These are phyloP conservation scores for Spongilla lacustris DNA, from an alignment of 37 sponge, comb jelly and placozoan species.

Conservation along the genomic window DNA sequence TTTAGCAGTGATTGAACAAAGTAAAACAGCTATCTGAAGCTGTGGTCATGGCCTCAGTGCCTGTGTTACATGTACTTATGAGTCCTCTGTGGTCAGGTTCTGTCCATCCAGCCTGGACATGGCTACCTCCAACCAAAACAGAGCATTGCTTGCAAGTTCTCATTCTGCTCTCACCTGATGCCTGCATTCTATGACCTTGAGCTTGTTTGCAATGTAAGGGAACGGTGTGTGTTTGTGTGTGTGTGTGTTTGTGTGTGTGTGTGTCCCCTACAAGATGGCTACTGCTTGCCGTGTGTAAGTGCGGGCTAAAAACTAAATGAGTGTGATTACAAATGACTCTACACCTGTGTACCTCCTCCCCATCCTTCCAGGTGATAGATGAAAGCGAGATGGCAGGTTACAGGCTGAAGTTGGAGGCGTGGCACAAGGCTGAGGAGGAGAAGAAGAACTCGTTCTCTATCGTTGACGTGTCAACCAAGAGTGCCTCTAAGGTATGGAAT, in stretches of 20 bases:
- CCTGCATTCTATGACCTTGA: constrained; percentile 56
- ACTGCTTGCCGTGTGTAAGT: too few relatives aligned
- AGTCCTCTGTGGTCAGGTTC: constrained; percentile 25
- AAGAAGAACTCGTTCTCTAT: constrained; percentile 52
- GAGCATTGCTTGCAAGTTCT: constrained; percentile 36
- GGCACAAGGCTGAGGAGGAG: constrained; percentile 58
- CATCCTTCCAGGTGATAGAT: constrained; percentile 50
- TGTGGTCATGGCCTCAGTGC: background rate
- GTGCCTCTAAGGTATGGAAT: background rate
- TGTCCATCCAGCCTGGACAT: constrained; percentile 47
- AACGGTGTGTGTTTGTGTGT: background rate
- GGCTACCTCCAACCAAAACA: constrained; percentile 73
- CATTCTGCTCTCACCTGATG: constrained; percentile 44
- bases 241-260: constrained; percentile 3
- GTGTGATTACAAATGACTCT: too few relatives aligned
- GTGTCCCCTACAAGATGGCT: too few relatives aligned
- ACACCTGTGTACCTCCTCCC: background rate
- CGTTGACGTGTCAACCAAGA: constrained; percentile 9
- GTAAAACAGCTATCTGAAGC: too few relatives aligned
- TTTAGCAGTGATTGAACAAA: too few relatives aligned
- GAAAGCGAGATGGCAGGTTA: constrained; percentile 46
- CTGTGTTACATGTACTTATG: background rate
- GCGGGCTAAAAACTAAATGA: too few relatives aligned
- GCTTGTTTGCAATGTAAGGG: constrained; percentile 53
- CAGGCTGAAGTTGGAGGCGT: constrained; percentile 19